Conservation (phyloP, 2,797 vertebrate genomes). For the Poecilia picta region DNA sequence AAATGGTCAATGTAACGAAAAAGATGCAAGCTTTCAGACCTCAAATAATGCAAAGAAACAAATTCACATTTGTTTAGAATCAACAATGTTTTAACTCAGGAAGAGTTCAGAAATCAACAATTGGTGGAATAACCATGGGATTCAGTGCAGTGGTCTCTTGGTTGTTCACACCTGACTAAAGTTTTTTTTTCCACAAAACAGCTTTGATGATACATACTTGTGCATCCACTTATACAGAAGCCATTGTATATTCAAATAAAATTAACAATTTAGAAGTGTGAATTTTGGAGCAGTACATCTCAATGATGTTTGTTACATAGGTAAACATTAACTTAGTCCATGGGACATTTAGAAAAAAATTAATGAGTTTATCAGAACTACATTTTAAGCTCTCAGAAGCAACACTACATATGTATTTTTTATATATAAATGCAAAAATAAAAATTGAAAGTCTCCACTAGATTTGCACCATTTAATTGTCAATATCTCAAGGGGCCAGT, state of each 20-base stretch:
- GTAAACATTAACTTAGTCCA: background rate
- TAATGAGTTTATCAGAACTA: background rate
- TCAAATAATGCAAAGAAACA: no score
- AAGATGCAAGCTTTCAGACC: no score
- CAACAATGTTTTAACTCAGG: no score
- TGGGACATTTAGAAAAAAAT: background rate
- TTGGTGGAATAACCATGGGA: no score
- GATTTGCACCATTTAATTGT: background rate
- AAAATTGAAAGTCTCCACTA: background rate
- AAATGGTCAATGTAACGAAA: no score
- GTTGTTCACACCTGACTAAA: background rate
- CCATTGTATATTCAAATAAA: background rate
- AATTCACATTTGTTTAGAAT: no score
- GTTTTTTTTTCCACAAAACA: background rate
- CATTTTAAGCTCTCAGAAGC: background rate
- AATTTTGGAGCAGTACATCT: background rate
- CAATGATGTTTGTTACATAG: background rate
- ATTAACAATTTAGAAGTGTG: background rate
- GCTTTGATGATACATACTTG: background rate
- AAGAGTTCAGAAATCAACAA: no score
- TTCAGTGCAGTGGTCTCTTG: background rate
- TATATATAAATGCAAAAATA: background rate
- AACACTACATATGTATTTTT: background rate
- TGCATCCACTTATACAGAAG: background rate
- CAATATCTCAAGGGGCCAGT: background rate